Conservation (phyloP, 2,113 vertebrate genomes). For the Muntiacus reevesi region DNA sequence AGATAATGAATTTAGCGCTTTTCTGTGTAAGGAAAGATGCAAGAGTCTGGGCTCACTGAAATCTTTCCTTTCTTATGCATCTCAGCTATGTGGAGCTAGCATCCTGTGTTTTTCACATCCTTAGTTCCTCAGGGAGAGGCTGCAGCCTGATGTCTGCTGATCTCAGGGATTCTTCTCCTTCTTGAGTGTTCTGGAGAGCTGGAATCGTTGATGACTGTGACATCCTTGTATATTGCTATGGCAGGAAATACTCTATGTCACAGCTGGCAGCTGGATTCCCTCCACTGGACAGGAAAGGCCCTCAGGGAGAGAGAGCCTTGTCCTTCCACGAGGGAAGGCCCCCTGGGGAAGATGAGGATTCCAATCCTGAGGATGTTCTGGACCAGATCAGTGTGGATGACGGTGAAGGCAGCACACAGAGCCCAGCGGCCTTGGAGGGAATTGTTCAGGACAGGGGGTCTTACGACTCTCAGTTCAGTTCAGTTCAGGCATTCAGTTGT, state of each 20-base stretch:
- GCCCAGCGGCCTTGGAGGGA: not conserved
- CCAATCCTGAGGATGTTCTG: not conserved
- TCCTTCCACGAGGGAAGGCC: not conserved
- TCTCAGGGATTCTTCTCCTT: not conserved
- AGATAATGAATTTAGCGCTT: not conserved
- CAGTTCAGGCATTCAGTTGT: not conserved
- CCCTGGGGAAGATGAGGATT: not conserved
- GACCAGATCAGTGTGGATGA: not conserved
- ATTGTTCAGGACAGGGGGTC: not conserved
- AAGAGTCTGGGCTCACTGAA: not conserved
- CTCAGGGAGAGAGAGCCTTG: not conserved
- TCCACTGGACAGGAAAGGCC: too few species aligned
- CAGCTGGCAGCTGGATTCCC: not conserved
- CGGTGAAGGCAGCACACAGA: not conserved
- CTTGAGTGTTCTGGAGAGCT: not conserved
- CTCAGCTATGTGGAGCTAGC: not conserved
- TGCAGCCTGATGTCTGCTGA: not conserved
- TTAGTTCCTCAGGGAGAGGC: not conserved
- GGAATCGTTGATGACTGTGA: not conserved
- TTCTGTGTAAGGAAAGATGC: not conserved
- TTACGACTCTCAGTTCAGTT: not conserved
- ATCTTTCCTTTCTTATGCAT: not conserved
- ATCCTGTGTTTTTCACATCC: not conserved
- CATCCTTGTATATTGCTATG: not conserved
- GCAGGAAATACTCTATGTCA: not conserved